A percentile compares a stretch with the other conserved stretches of the same genome.
Evolutionary conservation across 2,113 vertebrate species (phyloP).

Genomic region (Corynorhinus townsendii): DNA sequence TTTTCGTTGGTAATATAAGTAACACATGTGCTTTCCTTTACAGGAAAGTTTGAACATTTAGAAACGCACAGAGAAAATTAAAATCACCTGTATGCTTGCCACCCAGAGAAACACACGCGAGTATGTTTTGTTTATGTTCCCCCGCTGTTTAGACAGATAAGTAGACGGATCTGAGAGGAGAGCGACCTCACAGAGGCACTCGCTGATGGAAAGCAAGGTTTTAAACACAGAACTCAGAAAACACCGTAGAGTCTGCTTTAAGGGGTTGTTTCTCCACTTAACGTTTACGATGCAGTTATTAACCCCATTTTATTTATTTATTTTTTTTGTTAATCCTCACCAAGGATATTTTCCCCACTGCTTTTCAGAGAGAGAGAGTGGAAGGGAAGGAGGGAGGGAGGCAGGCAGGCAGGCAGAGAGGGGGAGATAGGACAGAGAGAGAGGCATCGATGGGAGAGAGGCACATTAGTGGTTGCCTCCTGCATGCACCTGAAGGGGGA

Average conservation of each 20-base stretch:
- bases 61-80: constrained; percentile 31
- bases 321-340: too few relatives aligned
- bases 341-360: too few relatives aligned
- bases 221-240: not conserved
- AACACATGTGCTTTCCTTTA: constrained; percentile 41
- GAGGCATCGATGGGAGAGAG: too few relatives aligned
- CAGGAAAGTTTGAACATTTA: not conserved
- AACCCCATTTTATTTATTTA: not conserved
- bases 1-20: constrained; percentile 25
- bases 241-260: not conserved
- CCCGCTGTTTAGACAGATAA: not conserved
- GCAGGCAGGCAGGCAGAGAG: too few relatives aligned
- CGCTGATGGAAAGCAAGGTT: not conserved
- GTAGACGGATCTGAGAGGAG: not conserved
- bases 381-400: too few relatives aligned
- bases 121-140: not conserved
- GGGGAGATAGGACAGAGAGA: too few relatives aligned
- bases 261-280: not conserved
- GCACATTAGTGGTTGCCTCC: too few relatives aligned
- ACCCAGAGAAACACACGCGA: not conserved
- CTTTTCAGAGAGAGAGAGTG: too few relatives aligned
- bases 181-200: not conserved
- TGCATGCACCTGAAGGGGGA: too few relatives aligned
- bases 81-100: constrained; percentile 41
- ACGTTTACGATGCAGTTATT: too few relatives aligned